A percentile compares a stretch with the other conserved stretches of the same genome.
These are phyloP conservation scores for Aporrectodea caliginosa DNA, from an alignment of 1,140 invertebrate species.

Conservation along the genomic window DNA sequence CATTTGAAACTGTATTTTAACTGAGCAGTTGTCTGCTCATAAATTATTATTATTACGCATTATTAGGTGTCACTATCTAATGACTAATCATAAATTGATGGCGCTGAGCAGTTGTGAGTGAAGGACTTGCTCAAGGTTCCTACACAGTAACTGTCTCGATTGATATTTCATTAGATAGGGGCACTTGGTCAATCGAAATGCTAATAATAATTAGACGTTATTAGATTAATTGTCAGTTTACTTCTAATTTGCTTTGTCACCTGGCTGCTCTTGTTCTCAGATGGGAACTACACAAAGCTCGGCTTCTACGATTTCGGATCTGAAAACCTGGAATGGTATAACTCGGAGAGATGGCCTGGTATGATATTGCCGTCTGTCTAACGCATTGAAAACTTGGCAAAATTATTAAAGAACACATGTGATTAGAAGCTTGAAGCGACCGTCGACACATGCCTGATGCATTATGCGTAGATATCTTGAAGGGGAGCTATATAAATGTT, in stretches of 20 bases:
- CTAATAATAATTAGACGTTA: neutral
- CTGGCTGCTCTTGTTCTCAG: conserved; percentile 52
- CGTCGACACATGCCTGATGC: neutral
- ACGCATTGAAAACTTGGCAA: neutral
- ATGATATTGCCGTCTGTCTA: conserved; percentile 38
- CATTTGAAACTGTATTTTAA: too few relatives aligned
- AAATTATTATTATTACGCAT: too few relatives aligned
- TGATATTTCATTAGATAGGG: too few relatives aligned
- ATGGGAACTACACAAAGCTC: conserved; percentile 90
- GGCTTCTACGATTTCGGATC: conserved; percentile 93
- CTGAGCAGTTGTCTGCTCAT: too few relatives aligned
- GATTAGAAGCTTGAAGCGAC: neutral
- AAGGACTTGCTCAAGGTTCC: too few relatives aligned
- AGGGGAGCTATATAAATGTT: too few relatives aligned
- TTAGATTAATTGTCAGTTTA: neutral
- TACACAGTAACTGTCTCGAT: too few relatives aligned
- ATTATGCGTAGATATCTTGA: neutral
- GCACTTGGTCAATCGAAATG: too few relatives aligned
- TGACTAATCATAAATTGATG: too few relatives aligned
- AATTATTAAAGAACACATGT: neutral
- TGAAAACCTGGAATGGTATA: conserved; percentile 90
- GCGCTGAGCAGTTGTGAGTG: too few relatives aligned
- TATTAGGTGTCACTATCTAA: too few relatives aligned
- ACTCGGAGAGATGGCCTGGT: conserved; percentile 84
- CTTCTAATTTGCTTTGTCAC: too few relatives aligned